phyloP scores from a whole-genome alignment of 2,113 vertebrate species.

The Pollachius pollachius region DNA sequence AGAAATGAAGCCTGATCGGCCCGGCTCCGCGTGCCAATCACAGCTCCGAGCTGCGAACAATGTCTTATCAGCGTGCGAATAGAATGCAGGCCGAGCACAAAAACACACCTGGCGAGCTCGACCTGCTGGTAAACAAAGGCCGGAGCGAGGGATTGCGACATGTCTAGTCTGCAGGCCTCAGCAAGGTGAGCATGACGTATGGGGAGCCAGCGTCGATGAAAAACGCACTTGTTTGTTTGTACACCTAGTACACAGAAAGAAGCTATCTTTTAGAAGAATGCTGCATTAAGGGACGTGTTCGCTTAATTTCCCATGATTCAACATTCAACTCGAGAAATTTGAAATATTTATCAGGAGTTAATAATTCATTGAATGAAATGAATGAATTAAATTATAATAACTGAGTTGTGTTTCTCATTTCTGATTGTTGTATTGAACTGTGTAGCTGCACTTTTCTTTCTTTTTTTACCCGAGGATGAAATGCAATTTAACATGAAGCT shows the following conservation, averaged over 20 bases:
- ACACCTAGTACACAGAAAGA: background rate
- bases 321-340: background rate
- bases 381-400: constrained; percentile 2
- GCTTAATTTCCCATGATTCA: background rate
- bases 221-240: background rate
- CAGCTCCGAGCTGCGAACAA: constrained; percentile 5
- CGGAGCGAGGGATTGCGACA: background rate
- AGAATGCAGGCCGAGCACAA: background rate
- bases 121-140: constrained; percentile 13
- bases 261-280: background rate
- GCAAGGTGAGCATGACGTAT: background rate
- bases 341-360: background rate
- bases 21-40: constrained; percentile 22
- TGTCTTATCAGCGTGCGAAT: constrained; percentile 26
- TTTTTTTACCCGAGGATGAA: no score
- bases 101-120: background rate
- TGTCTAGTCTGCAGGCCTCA: no score
- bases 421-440: no score
- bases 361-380: constrained; percentile 4
- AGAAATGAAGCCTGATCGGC: constrained; percentile 6
- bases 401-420: background rate
- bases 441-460: no score
- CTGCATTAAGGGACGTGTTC: background rate
- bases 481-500: no score
- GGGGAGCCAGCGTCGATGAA: background rate